Evolutionary conservation across 2,797 vertebrate genomes (phyloP).

Genomic region (Furcifer pardalis): DNA sequence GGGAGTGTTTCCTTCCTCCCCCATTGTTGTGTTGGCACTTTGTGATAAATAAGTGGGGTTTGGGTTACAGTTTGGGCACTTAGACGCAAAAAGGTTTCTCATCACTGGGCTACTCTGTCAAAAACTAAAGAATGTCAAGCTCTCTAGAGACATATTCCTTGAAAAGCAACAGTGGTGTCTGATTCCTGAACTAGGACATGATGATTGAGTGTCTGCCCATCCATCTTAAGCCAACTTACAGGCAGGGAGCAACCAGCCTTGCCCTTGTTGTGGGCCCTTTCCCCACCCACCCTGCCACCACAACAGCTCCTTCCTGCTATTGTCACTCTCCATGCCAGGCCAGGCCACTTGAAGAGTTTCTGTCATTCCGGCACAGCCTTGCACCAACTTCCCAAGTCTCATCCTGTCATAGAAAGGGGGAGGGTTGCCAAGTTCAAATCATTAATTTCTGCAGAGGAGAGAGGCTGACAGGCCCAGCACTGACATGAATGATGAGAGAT

Average conservation of each 20-base stretch:
- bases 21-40: too few species aligned
- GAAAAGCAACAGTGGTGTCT: not conserved
- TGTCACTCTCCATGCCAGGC: not conserved
- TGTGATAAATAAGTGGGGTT: too few species aligned
- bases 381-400: conserved; percentile 34
- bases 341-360: not conserved
- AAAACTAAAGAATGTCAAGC: too few species aligned
- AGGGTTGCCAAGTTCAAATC: conserved; percentile 55
- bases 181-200: not conserved
- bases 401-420: not conserved
- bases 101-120: too few species aligned
- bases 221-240: not conserved
- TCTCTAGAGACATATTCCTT: too few species aligned
- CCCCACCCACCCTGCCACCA: not conserved
- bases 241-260: accelerated
- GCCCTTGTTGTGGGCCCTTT: not conserved
- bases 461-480: conserved; percentile 42
- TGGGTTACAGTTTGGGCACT: too few species aligned
- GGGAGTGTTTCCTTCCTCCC: too few species aligned
- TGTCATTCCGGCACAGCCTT: not conserved
- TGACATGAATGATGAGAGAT: conserved; percentile 67
- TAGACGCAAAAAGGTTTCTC: too few species aligned
- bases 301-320: not conserved
- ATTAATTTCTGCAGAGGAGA: conserved; percentile 57
- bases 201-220: not conserved